A percentile compares a stretch with the other conserved stretches of the same genome.
Evolutionary conservation across 2,888 invertebrate species (phyloP).

Genomic region (Lysandra bellargus): DNA sequence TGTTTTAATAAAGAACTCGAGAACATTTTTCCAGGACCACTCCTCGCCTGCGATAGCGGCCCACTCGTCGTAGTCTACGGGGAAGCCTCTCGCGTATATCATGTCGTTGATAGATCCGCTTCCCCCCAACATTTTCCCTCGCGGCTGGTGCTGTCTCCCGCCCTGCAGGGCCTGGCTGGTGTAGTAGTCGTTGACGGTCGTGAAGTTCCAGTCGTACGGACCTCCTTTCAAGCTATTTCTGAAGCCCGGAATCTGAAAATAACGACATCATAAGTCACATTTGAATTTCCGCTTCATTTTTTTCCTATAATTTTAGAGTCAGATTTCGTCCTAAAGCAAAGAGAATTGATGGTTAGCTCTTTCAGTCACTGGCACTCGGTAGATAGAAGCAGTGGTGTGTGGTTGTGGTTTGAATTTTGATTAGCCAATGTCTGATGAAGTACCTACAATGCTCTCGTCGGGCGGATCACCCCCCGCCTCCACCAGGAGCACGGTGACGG

Average conservation of each 20-base stretch:
- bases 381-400: too few species aligned
- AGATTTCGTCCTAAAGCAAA: neutral
- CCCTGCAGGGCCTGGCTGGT: conserved; percentile 56
- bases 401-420: too few species aligned
- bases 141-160: conserved; percentile 59
- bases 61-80: conserved; percentile 66
- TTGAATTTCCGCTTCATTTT: neutral
- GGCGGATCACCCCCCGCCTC: conserved; percentile 69
- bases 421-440: neutral
- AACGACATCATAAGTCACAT: neutral
- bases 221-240: conserved; percentile 50
- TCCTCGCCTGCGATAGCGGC: conserved; percentile 49
- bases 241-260: conserved; percentile 59
- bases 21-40: conserved; percentile 62
- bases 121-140: conserved; percentile 67
- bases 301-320: neutral
- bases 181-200: conserved; percentile 52
- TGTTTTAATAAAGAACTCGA: conserved; percentile 63
- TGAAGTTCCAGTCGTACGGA: conserved; percentile 67
- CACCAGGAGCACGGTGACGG: conserved; percentile 56
- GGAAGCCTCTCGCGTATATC: conserved; percentile 66
- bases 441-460: conserved; percentile 59
- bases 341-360: neutral
- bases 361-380: too few species aligned
- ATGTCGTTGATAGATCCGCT: conserved; percentile 66